A percentile compares a stretch with the other conserved stretches of the same genome.
Evolutionary conservation across 2,797 vertebrate species (phyloP).

Genomic region (Peromyscus eremicus): DNA sequence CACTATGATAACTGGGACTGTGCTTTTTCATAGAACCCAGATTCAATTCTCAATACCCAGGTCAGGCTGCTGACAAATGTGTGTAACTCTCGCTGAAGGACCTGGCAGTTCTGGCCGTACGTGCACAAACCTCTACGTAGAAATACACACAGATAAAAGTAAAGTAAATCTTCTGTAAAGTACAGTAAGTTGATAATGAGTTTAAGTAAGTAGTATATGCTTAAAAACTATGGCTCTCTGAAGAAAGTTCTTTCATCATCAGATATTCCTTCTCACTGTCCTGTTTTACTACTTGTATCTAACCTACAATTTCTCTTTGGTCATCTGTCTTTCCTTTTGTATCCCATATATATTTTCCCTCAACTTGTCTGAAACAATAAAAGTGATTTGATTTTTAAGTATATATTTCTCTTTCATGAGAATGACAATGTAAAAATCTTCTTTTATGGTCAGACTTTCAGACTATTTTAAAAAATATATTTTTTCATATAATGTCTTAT

Average conservation of each 20-base stretch:
- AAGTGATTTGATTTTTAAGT: not conserved
- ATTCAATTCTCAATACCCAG: too few relatives aligned
- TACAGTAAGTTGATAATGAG: not conserved
- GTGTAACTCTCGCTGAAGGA: not conserved
- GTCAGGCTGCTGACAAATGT: not conserved
- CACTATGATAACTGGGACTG: not conserved
- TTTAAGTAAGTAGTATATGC: not conserved
- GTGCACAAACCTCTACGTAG: not conserved
- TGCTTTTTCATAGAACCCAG: not conserved
- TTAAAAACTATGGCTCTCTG: not conserved
- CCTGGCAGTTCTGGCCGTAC: too few relatives aligned
- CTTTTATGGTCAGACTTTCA: not conserved
- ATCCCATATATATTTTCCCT: not conserved
- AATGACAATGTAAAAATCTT: not conserved
- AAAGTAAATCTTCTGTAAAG: not conserved
- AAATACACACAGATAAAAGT: not conserved
- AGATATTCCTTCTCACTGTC: not conserved
- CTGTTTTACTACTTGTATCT: not conserved
- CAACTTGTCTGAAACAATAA: not conserved
- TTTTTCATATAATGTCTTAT: not conserved
- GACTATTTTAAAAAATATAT: not conserved
- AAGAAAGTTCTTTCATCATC: not conserved
- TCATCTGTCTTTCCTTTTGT: accelerated
- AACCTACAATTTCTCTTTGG: not conserved
- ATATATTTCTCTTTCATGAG: not conserved